Percentiles rank a stretch among this genome's conserved stretches.
Conservation (phyloP, 2,797 vertebrate species). For the Melanotaenia parkinsoni region DNA sequence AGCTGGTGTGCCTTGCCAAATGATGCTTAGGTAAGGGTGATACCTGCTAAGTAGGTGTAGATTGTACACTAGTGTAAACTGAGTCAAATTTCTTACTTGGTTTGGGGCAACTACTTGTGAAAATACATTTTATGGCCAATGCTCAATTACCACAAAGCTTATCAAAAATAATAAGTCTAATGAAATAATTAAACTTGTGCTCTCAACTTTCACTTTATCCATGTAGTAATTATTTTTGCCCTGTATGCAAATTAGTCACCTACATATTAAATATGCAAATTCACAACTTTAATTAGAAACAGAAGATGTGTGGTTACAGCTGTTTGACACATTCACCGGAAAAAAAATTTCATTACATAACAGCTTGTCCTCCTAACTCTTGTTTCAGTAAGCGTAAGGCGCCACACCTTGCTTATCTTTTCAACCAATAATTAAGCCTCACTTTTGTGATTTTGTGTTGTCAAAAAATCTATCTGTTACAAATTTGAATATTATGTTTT, state of each 20-base stretch:
- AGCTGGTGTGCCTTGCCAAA: neutral
- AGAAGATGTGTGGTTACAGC: neutral
- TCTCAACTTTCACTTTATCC: constrained; percentile 17
- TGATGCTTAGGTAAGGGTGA: neutral
- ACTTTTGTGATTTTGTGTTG: constrained; percentile 1
- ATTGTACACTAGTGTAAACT: too few relatives aligned
- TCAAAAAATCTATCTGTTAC: neutral
- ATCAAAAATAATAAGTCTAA: neutral
- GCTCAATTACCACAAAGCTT: constrained; percentile 1
- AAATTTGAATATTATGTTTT: neutral
- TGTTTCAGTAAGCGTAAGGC: constrained; percentile 44
- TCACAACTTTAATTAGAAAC: neutral
- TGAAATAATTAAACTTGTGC: constrained; percentile 3
- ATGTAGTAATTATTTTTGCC: constrained; percentile 24
- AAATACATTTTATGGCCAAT: neutral
- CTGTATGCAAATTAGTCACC: neutral
- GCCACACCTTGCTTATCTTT: constrained; percentile 56
- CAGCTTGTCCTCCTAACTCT: constrained; percentile 14
- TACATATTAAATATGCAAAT: neutral
- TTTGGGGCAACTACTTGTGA: neutral
- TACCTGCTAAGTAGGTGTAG: neutral
- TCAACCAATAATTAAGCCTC: constrained; percentile 62
- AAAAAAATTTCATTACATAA: neutral
- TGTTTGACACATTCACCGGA: neutral
- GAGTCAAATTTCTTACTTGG: neutral